A percentile compares a stretch with the other conserved stretches of the same genome.
phyloP scores from a whole-genome alignment of 2,113 vertebrate species.

The Polypterus senegalus region DNA sequence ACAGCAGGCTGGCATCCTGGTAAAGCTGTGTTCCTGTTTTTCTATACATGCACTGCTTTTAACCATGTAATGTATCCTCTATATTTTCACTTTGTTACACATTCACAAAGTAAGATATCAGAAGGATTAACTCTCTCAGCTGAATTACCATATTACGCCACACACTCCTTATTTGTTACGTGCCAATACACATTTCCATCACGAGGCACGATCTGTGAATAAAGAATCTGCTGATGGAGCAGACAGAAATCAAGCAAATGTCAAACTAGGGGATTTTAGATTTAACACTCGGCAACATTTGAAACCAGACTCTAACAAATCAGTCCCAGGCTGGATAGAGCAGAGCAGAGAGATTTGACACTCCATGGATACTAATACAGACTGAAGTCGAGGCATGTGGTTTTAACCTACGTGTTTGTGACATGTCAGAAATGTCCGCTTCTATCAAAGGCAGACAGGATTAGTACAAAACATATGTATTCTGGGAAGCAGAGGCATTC shows the following conservation, averaged over 20 bases:
- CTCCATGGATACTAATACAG: slow-evolving; percentile 24
- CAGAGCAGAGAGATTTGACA: background rate
- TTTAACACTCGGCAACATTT: background rate
- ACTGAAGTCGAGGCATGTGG: slow-evolving; percentile 18
- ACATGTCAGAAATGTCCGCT: slow-evolving; percentile 41
- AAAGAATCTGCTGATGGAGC: background rate
- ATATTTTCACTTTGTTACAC: no score
- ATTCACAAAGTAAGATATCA: no score
- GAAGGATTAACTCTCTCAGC: no score
- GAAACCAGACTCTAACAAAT: slow-evolving; percentile 15
- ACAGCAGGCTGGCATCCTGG: no score
- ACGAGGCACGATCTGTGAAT: no score
- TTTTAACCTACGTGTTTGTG: slow-evolving; percentile 24
- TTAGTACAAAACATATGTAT: slow-evolving; percentile 38
- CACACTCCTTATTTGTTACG: no score
- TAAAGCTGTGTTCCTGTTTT: no score
- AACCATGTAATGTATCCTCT: no score
- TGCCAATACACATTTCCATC: no score
- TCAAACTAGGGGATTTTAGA: background rate
- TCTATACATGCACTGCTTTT: no score
- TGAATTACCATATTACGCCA: no score
- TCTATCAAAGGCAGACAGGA: slow-evolving; percentile 32
- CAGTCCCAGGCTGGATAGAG: slow-evolving; percentile 15
- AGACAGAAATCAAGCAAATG: slow-evolving; percentile 1
- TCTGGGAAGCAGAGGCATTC: background rate